Conservation (phyloP, 2,113 vertebrate genomes). For the Orycteropus afer region DNA sequence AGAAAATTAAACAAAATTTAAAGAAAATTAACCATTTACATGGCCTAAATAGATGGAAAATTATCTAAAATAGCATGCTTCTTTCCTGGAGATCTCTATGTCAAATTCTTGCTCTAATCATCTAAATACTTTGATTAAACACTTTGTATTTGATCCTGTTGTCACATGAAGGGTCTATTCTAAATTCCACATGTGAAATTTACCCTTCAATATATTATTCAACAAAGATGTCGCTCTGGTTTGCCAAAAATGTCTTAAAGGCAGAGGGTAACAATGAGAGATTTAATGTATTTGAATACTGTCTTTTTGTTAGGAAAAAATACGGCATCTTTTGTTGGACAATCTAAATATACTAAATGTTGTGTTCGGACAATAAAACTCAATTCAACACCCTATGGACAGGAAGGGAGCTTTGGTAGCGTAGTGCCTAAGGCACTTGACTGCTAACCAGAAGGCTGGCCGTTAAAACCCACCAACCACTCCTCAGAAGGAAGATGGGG, state of each 20-base stretch:
- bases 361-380: slow-evolving; percentile 20
- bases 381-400: neutral
- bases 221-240: slow-evolving; percentile 49
- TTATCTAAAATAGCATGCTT: slow-evolving; percentile 48
- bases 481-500: no score
- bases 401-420: no score
- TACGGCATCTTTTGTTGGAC: neutral
- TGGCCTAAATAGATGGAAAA: slow-evolving; percentile 32
- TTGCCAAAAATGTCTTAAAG: slow-evolving; percentile 53
- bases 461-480: no score
- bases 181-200: slow-evolving; percentile 63
- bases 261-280: neutral
- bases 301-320: slow-evolving; percentile 40
- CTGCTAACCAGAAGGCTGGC: no score
- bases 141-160: slow-evolving; percentile 34
- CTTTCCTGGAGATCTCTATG: slow-evolving; percentile 19
- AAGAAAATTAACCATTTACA: slow-evolving; percentile 53
- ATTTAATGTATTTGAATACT: slow-evolving; percentile 30
- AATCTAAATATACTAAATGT: slow-evolving; percentile 26
- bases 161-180: slow-evolving; percentile 20
- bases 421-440: no score
- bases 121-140: slow-evolving; percentile 61
- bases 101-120: slow-evolving; percentile 48
- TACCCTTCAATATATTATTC: slow-evolving; percentile 44
- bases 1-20: slow-evolving; percentile 59